Percentiles rank a stretch among this genome's conserved stretches.
Evolutionary conservation across 2,888 invertebrate genomes (phyloP).

Genomic region (Eristalinus aeneus): DNA sequence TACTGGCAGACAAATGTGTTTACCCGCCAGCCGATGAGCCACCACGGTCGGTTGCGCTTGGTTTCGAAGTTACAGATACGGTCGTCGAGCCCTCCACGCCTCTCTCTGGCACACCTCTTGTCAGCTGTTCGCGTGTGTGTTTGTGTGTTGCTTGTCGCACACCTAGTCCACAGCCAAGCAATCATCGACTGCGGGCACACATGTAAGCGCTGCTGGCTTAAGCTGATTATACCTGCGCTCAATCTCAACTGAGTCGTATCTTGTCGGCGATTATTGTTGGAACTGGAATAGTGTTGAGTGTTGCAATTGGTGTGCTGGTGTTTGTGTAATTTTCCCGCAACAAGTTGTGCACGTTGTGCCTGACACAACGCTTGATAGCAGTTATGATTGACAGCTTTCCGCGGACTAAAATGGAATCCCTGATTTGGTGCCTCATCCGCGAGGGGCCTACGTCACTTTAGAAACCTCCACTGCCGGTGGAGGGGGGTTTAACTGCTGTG

Average conservation of each 20-base stretch:
- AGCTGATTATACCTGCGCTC: slow-evolving; percentile 54
- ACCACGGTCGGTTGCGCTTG: slow-evolving; percentile 51
- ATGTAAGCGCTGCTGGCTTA: slow-evolving; percentile 26
- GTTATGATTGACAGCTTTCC: not conserved
- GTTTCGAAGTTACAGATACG: slow-evolving; percentile 41
- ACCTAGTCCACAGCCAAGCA: not conserved
- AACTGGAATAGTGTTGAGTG: slow-evolving; percentile 1
- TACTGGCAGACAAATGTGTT: slow-evolving; percentile 37
- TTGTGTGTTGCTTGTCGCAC: not conserved
- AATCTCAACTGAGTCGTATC: slow-evolving; percentile 12
- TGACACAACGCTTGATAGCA: not conserved
- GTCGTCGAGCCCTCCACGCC: slow-evolving; percentile 34
- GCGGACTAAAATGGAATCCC: not conserved
- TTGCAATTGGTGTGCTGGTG: not conserved
- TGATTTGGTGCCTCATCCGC: not conserved
- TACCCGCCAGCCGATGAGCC: slow-evolving; percentile 58
- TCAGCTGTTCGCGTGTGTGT: not conserved
- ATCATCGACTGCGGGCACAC: slow-evolving; percentile 2
- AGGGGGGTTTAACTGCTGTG: not conserved
- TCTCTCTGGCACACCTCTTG: slow-evolving; percentile 30
- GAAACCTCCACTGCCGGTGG: not conserved
- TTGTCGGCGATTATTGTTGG: not conserved
- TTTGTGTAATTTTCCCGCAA: not conserved
- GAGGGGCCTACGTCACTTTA: not conserved
- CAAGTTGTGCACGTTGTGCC: not conserved